A percentile compares a stretch with the other conserved stretches of the same genome.
phyloP scores from a whole-genome alignment of 2,797 vertebrate genomes.

The Enteromius radiatus region DNA sequence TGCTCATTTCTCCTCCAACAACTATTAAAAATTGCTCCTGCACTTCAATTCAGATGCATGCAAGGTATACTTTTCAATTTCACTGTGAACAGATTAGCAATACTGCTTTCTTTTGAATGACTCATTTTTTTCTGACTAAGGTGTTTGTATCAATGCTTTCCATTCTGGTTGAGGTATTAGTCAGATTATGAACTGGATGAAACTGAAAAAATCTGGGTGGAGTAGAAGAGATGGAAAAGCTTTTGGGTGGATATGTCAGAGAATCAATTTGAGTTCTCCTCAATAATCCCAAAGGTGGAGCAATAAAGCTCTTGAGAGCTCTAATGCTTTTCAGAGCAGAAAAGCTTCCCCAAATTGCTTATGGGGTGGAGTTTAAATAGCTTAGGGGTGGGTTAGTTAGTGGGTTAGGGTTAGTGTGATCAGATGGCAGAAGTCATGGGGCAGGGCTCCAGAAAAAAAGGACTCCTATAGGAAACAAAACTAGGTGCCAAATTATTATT shows the following conservation, averaged over 20 bases:
- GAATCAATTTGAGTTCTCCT: neutral
- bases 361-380: neutral
- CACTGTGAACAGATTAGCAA: constrained; percentile 5
- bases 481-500: neutral
- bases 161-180: neutral
- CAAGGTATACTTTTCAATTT: neutral
- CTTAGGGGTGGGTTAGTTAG: neutral
- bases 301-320: constrained; percentile 8
- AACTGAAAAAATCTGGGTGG: neutral
- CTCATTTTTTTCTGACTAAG: neutral
- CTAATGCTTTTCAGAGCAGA: neutral
- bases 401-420: neutral
- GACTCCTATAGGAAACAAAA: neutral
- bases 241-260: constrained; percentile 5
- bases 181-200: neutral
- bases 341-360: neutral
- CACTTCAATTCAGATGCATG: neutral
- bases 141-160: neutral
- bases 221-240: neutral
- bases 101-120: neutral
- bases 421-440: neutral
- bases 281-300: constrained; percentile 9
- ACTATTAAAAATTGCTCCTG: neutral
- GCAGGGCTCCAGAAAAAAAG: neutral
- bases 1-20: neutral